phyloP scores from a whole-genome alignment of 2,113 vertebrate species.

The Callocephalon fimbriatum region DNA sequence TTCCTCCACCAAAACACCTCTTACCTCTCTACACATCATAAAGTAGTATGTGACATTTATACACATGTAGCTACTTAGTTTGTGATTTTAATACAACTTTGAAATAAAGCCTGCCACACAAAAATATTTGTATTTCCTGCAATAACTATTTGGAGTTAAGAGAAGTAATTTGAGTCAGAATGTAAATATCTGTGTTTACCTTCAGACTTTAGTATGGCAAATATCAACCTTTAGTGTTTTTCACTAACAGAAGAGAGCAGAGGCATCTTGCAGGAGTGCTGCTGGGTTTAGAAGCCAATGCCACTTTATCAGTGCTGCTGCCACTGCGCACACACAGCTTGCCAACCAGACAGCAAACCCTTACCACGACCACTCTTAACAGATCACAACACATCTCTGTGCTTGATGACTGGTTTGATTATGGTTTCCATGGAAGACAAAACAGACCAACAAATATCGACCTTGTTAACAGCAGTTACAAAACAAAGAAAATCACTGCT shows the following conservation, averaged over 20 bases:
- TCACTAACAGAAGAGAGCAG: background rate
- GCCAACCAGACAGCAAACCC: rapidly evolving
- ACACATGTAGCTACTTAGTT: rapidly evolving
- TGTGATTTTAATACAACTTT: background rate
- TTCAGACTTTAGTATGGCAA: background rate
- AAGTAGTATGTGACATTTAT: rapidly evolving
- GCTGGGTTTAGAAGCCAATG: background rate
- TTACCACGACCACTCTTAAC: rapidly evolving
- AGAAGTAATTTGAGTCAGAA: background rate
- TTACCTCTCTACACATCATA: rapidly evolving
- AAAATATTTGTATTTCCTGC: background rate
- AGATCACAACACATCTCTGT: rapidly evolving
- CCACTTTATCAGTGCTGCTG: background rate
- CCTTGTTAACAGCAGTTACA: background rate
- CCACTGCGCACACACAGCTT: rapidly evolving
- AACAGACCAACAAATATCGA: background rate
- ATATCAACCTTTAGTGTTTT: background rate
- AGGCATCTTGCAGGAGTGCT: background rate
- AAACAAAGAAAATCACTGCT: background rate
- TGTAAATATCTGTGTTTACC: rapidly evolving
- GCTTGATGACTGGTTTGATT: background rate
- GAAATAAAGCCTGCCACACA: background rate
- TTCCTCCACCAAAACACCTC: background rate
- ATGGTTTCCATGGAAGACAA: background rate
- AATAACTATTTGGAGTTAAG: background rate